phyloP scores from a whole-genome alignment of 2,797 vertebrate species.

The Paratrypauchen microcephalus region DNA sequence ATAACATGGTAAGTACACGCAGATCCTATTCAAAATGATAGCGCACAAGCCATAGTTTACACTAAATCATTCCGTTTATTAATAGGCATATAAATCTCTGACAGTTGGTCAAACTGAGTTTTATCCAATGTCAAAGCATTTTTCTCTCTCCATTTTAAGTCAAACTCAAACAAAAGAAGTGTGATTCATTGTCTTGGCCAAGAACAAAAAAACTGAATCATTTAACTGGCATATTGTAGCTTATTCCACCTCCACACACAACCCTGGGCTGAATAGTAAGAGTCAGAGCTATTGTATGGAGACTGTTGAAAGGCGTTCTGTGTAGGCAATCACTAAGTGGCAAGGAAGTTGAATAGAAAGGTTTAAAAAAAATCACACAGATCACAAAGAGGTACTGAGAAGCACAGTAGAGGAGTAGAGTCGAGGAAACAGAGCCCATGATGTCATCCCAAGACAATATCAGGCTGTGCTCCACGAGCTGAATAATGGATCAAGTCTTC shows the following conservation, averaged over 20 bases:
- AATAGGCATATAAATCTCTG: background rate
- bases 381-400: conserved; percentile 55
- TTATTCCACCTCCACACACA: conserved; percentile 30
- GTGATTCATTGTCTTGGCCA: conserved; percentile 27
- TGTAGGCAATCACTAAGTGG: conserved; percentile 54
- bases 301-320: conserved; percentile 62
- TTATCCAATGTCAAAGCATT: background rate
- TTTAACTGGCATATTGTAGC: conserved; percentile 3
- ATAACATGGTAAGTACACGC: too few relatives aligned
- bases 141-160: background rate
- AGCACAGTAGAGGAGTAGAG: conserved; percentile 24
- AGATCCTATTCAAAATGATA: background rate
- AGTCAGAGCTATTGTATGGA: conserved; percentile 43
- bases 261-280: conserved; percentile 32
- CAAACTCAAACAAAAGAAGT: conserved; percentile 8
- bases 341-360: conserved; percentile 43
- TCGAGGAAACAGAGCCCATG: conserved; percentile 15
- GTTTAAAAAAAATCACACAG: conserved; percentile 39
- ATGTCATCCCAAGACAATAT: conserved; percentile 42
- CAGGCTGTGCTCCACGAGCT: conserved; percentile 23
- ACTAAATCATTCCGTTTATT: background rate
- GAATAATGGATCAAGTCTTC: conserved; percentile 36
- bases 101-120: conserved; percentile 6
- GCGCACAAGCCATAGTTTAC: background rate
- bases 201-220: conserved; percentile 5